phyloP scores from a whole-genome alignment of 2,888 invertebrate genomes.

The Blera fallax region DNA sequence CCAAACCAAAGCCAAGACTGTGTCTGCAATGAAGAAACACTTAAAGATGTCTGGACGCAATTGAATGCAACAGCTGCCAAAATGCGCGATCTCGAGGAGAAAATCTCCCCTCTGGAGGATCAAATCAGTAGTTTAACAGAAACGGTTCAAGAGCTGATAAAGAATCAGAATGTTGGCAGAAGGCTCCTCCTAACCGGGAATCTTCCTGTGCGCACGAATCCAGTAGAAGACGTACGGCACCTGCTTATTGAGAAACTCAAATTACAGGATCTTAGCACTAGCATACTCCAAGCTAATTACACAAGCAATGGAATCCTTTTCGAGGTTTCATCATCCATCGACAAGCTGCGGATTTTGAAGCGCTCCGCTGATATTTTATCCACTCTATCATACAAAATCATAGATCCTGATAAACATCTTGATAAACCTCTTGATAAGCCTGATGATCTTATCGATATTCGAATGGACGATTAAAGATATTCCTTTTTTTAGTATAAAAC shows the following conservation, averaged over 20 bases:
- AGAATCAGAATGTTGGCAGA: slow-evolving; percentile 37
- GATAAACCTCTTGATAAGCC: too few relatives aligned
- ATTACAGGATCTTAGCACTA: slow-evolving; percentile 34
- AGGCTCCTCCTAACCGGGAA: slow-evolving; percentile 38
- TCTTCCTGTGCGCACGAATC: slow-evolving; percentile 45
- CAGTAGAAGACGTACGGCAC: slow-evolving; percentile 56
- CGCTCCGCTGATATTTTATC: slow-evolving; percentile 37
- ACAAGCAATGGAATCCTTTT: slow-evolving; percentile 19
- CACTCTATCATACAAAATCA: slow-evolving; percentile 31
- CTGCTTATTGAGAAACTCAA: slow-evolving; percentile 55
- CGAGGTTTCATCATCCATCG: slow-evolving; percentile 45
- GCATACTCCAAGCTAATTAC: slow-evolving; percentile 55
- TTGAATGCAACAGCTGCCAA: slow-evolving; percentile 10
- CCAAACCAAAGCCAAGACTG: too few relatives aligned
- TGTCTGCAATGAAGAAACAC: background rate
- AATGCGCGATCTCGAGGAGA: slow-evolving; percentile 12
- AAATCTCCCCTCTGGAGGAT: slow-evolving; percentile 6
- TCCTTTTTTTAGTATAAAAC: background rate
- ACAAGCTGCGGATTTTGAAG: slow-evolving; percentile 58
- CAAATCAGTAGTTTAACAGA: slow-evolving; percentile 28
- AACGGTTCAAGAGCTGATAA: slow-evolving; percentile 29
- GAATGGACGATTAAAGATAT: slow-evolving; percentile 19
- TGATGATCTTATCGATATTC: slow-evolving; percentile 52
- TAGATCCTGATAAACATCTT: slow-evolving; percentile 30
- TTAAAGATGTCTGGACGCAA: slow-evolving; percentile 18